These are phyloP conservation scores for Drosophila equinoxialis DNA, from an alignment of 1,140 invertebrate species.

Conservation along the genomic window DNA sequence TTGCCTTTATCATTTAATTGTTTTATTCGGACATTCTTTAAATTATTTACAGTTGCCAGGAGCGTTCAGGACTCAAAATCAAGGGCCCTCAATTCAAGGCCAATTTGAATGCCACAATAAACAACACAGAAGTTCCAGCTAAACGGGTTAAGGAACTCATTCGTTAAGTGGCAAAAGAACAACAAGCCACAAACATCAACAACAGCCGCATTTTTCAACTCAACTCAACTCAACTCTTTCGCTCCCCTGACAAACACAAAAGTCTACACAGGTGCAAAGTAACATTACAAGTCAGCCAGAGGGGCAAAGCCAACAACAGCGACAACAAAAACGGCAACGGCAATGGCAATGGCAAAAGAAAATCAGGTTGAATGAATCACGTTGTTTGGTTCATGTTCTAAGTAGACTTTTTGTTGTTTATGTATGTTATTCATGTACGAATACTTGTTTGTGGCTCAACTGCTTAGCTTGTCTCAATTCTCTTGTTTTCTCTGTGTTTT, in stretches of 20 bases:
- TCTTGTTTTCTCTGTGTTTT: not conserved
- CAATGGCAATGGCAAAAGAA: not conserved
- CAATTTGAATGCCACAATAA: conserved; percentile 44
- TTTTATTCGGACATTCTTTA: not conserved
- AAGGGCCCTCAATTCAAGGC: not conserved
- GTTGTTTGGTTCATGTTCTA: not conserved
- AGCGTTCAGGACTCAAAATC: not conserved
- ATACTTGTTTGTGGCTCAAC: conserved; percentile 8
- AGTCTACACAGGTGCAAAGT: conserved; percentile 37
- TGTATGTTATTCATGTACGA: conserved; percentile 8
- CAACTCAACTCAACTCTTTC: conserved; percentile 13
- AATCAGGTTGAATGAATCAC: conserved; percentile 8
- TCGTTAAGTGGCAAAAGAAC: conserved; percentile 44
- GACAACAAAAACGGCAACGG: not conserved
- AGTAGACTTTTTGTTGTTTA: conserved; percentile 8
- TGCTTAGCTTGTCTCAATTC: conserved; percentile 2
- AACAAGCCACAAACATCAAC: conserved; percentile 44
- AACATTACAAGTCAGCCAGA: conserved; percentile 21
- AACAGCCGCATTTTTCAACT: conserved; percentile 21
- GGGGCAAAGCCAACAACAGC: not conserved
- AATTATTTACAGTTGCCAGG: conserved; percentile 30
- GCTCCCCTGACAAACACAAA: conserved; percentile 22
- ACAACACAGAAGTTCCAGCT: conserved; percentile 17
- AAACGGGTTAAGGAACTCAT: conserved; percentile 60
- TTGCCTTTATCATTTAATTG: not conserved